Evolutionary conservation across 2,797 vertebrate species (phyloP).

Genomic region (Anabacerthia variegaticeps): DNA sequence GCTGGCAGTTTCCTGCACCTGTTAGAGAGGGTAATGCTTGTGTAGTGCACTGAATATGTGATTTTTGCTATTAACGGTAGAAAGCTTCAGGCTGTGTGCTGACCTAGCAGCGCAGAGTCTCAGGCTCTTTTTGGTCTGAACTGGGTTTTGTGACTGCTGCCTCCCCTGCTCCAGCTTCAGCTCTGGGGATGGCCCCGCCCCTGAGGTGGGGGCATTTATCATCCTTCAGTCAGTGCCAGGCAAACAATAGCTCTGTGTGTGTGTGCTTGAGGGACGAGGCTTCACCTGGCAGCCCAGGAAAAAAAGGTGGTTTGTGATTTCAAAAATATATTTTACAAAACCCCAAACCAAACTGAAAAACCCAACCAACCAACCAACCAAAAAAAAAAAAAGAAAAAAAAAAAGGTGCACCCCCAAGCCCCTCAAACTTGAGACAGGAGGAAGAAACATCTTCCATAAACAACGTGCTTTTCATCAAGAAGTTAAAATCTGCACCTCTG

Average conservation of each 20-base stretch:
- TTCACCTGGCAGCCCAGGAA: neutral
- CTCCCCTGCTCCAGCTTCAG: neutral
- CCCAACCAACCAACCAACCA: too few relatives aligned
- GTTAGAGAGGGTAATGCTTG: neutral
- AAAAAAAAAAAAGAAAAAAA: neutral
- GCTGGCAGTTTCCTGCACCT: neutral
- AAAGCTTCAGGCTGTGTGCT: neutral
- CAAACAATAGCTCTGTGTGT: neutral
- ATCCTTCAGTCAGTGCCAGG: neutral
- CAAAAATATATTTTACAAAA: neutral
- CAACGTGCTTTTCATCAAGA: neutral
- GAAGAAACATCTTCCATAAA: neutral
- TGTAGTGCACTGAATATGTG: neutral
- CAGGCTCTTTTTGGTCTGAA: neutral
- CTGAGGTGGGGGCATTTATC: neutral
- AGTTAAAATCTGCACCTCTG: neutral
- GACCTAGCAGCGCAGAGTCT: neutral
- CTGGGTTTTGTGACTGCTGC: neutral
- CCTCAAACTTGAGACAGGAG: neutral
- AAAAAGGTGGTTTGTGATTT: neutral
- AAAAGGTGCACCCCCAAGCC: too few relatives aligned
- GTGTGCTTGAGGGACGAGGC: fast-evolving
- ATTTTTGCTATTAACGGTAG: neutral
- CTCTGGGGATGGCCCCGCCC: neutral
- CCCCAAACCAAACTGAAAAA: too few relatives aligned